Evolutionary conservation across 2,113 vertebrate genomes (phyloP).

Genomic region (Urocitellus parryii): DNA sequence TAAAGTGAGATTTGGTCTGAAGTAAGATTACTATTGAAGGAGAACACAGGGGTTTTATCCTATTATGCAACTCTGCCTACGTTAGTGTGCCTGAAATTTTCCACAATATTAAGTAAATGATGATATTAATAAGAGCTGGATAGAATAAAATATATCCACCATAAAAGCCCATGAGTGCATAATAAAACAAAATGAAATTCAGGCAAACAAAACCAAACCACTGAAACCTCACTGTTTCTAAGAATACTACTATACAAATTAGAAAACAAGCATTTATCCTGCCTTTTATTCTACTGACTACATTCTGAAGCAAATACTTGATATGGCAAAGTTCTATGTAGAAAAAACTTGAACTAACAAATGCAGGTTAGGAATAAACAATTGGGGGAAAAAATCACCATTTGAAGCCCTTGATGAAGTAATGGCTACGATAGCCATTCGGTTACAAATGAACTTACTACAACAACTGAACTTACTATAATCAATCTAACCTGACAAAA

Average conservation of each 20-base stretch:
- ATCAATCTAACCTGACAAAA: constrained; percentile 5
- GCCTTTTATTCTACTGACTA: neutral
- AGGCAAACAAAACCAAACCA: constrained; percentile 15
- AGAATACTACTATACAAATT: constrained; percentile 44
- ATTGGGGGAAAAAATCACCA: neutral
- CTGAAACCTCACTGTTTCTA: constrained; percentile 37
- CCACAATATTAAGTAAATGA: neutral
- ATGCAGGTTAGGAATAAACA: constrained; percentile 25
- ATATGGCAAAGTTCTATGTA: neutral
- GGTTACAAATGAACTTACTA: neutral
- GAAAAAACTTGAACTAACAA: neutral
- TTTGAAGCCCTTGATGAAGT: constrained; percentile 10
- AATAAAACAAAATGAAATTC: neutral
- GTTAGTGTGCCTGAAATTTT: neutral
- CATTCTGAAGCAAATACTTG: neutral
- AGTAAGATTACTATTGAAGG: neutral
- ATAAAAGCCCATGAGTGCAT: neutral
- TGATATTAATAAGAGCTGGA: neutral
- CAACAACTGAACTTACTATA: neutral
- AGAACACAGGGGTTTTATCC: neutral
- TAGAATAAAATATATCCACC: neutral
- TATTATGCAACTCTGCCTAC: neutral
- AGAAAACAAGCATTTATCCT: constrained; percentile 18
- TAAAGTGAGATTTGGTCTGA: neutral
- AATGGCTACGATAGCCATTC: neutral